Evolutionary conservation across 2,888 invertebrate genomes (phyloP), one percentile per base, ranked within the genome.

Genomic region (Argynnis bischoffii): DNA sequence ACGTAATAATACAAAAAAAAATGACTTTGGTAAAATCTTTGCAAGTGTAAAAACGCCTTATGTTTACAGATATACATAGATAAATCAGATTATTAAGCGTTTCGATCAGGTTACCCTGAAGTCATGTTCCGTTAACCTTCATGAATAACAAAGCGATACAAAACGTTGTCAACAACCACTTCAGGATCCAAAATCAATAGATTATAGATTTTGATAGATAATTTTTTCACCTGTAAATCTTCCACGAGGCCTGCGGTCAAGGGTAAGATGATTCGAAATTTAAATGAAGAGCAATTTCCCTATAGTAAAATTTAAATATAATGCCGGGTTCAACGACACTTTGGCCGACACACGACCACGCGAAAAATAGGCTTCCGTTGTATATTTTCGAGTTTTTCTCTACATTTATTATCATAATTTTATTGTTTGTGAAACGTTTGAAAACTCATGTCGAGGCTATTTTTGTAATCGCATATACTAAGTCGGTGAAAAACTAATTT

Each of bases 231-330:
- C 71, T 72, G 69, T 51, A 14, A 71, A 53, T 74, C 74, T 74
- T 75, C 78, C 74, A 72, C 69, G 71, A 74, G 73, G 75, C 78
- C 74, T 59, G 16, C 76, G 81, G 79, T 80, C 85, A 86, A 84
- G 85, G 85, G 76, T 81, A 81, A 63, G 63, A 63, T 35, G 56
- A 82, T 85, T 70, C 61, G 77, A 81, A 84, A 83, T 85, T 83
- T 78, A 83, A 76, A 84, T 83, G 76, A 55, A 73, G 74, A 79
- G 80, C 75, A 75, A 81, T 81, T 79, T 81, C 77, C 75, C 35
- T 61, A 50, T 65, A 26, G 54, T 41, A 41, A 66, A 55, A 66
- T 66, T 66, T 61, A 55, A 66, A 77, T 69, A 69, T 60, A 66
- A 63, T 74, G 75, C 72, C 50, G 69, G 77, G 85, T 78, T 85